Conservation (phyloP, 2,888 invertebrate genomes). For the Sinelater perroti region DNA sequence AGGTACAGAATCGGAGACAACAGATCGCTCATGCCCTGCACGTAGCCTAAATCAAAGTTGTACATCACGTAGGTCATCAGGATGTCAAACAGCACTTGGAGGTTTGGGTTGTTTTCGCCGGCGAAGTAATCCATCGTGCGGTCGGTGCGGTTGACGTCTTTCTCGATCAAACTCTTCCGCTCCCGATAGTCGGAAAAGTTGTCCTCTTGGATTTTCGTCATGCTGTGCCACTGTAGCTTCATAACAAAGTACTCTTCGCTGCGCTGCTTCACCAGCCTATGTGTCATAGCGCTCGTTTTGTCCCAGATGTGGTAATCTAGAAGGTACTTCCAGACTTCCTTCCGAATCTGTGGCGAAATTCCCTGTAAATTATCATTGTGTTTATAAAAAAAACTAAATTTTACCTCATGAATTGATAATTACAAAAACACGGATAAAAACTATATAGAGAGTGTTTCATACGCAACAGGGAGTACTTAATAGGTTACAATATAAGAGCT, state of each 20-base stretch:
- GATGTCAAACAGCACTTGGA: slow-evolving; percentile 86
- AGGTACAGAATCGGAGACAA: slow-evolving; percentile 90
- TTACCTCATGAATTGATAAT: too few species aligned
- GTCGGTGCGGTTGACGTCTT: slow-evolving; percentile 97
- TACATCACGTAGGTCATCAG: slow-evolving; percentile 99
- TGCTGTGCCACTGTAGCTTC: slow-evolving; percentile 96
- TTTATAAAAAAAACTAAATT: too few species aligned
- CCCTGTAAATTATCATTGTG: slow-evolving; percentile 70
- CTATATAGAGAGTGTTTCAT: too few species aligned
- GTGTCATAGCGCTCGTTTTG: slow-evolving; percentile 76
- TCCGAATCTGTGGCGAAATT: slow-evolving; percentile 76
- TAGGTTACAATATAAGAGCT: too few species aligned
- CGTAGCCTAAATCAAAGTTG: slow-evolving; percentile 96
- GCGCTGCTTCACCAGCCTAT: slow-evolving; percentile 73
- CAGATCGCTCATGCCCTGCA: slow-evolving; percentile 98
- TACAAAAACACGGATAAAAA: too few species aligned
- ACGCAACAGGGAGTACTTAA: too few species aligned
- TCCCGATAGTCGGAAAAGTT: slow-evolving; percentile 90
- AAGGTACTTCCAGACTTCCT: slow-evolving; percentile 94
- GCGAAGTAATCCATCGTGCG: slow-evolving; percentile 88
- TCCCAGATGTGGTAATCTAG: slow-evolving; percentile 89
- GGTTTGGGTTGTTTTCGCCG: slow-evolving; percentile 92
- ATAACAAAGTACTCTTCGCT: slow-evolving; percentile 90
- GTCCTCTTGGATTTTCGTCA: slow-evolving; percentile 86
- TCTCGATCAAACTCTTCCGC: slow-evolving; percentile 93